These are phyloP conservation scores for Hippopotamus amphibius DNA, from an alignment of 2,113 vertebrate genomes.

Conservation along the genomic window DNA sequence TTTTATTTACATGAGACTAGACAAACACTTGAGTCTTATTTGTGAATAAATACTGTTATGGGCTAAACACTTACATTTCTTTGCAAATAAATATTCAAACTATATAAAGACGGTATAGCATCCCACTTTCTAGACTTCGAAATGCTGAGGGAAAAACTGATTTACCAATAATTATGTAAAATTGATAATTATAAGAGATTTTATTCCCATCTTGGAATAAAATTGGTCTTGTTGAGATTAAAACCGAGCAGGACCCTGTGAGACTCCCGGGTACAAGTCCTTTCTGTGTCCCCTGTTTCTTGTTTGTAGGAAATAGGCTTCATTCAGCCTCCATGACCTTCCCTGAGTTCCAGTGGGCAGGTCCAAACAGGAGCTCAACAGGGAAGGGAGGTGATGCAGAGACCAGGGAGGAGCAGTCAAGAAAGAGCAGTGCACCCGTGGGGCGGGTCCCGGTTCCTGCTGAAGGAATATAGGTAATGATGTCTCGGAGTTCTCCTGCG, in stretches of 20 bases:
- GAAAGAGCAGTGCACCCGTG: neutral
- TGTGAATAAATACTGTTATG: neutral
- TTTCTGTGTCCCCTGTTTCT: neutral
- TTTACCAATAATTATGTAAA: too few relatives aligned
- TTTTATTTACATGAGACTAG: neutral
- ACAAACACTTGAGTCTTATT: neutral
- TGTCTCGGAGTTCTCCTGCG: neutral
- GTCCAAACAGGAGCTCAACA: neutral
- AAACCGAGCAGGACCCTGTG: too few relatives aligned
- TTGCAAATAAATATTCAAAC: neutral
- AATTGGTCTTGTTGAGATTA: too few relatives aligned
- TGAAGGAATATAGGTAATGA: neutral
- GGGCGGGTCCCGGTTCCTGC: neutral
- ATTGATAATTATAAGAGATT: neutral
- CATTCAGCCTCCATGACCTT: neutral
- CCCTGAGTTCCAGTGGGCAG: neutral
- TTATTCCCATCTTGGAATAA: too few relatives aligned
- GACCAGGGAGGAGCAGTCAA: neutral
- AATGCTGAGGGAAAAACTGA: neutral
- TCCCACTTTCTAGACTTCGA: neutral
- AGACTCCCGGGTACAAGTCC: neutral
- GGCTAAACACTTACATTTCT: neutral
- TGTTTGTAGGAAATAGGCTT: neutral
- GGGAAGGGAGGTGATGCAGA: neutral
- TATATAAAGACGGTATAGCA: neutral